phyloP scores from a whole-genome alignment of 1,140 invertebrate genomes.

The Harpegnathos saltator region DNA sequence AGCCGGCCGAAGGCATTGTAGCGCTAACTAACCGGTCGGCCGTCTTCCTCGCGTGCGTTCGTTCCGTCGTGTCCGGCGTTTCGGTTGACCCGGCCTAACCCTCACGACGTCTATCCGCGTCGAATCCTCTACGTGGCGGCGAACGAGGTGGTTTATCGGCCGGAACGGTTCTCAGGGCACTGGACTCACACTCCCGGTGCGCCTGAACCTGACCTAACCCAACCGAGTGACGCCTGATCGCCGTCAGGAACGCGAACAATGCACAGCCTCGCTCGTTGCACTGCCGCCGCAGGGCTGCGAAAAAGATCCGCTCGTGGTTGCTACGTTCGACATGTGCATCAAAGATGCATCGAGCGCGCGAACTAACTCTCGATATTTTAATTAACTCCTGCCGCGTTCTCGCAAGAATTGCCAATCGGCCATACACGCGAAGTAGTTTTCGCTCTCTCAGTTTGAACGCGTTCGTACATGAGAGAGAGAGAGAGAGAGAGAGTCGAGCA shows the following conservation, averaged over 20 bases:
- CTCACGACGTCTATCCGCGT: slow-evolving; percentile 73
- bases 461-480: no score
- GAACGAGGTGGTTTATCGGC: slow-evolving; percentile 69
- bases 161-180: slow-evolving; percentile 74
- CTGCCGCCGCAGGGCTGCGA: slow-evolving; percentile 9
- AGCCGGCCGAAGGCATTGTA: slow-evolving; percentile 44
- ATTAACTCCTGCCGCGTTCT: background rate
- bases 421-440: background rate
- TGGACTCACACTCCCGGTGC: slow-evolving; percentile 66
- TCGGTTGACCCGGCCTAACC: slow-evolving; percentile 75
- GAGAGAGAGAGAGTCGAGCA: no score
- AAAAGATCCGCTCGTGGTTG: slow-evolving; percentile 26
- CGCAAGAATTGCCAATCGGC: background rate
- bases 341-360: background rate
- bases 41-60: slow-evolving; percentile 70
- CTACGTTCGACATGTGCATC: background rate
- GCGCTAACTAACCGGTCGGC: slow-evolving; percentile 49
- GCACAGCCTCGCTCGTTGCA: slow-evolving; percentile 8
- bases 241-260: slow-evolving; percentile 54
- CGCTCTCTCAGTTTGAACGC: background rate
- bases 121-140: slow-evolving; percentile 67
- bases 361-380: slow-evolving; percentile 35
- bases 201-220: slow-evolving; percentile 70
- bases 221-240: slow-evolving; percentile 66
- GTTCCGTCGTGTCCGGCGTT: slow-evolving; percentile 72